Conservation (phyloP, 1,140 invertebrate genomes). For the Tigriopus japonicus region DNA sequence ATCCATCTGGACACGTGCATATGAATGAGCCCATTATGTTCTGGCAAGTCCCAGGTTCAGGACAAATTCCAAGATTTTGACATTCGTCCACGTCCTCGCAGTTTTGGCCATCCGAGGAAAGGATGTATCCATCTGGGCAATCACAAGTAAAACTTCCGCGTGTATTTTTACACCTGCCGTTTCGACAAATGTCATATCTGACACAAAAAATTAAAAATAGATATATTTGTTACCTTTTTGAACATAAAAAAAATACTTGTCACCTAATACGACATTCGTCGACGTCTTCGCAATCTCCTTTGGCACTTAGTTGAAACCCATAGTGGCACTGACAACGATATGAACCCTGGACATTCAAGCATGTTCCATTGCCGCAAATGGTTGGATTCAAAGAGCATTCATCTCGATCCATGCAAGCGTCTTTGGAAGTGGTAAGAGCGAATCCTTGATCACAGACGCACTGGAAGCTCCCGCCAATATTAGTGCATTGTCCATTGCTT, state of each 20-base stretch:
- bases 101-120: constrained; percentile 42
- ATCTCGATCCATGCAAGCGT: constrained; percentile 51
- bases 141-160: constrained; percentile 61
- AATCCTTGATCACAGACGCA: constrained; percentile 40
- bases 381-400: constrained; percentile 48
- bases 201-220: too few species aligned
- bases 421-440: constrained; percentile 33
- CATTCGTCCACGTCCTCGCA: constrained; percentile 29
- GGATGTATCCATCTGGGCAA: constrained; percentile 54
- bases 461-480: constrained; percentile 45
- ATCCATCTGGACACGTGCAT: constrained; percentile 44
- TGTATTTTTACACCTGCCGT: constrained; percentile 57
- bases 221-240: too few species aligned
- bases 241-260: too few species aligned
- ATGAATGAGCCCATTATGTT: constrained; percentile 48
- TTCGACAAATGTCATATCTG: constrained; percentile 53
- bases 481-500: not conserved
- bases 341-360: constrained; percentile 50
- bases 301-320: constrained; percentile 61
- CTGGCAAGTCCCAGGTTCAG: constrained; percentile 41
- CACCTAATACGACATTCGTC: constrained; percentile 54
- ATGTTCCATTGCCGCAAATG: constrained; percentile 62
- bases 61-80: constrained; percentile 31
- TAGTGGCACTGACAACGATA: constrained; percentile 58
- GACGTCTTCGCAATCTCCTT: constrained; percentile 37